phyloP scores from a whole-genome alignment of 2,113 vertebrate species.

The Podocnemis expansa region DNA sequence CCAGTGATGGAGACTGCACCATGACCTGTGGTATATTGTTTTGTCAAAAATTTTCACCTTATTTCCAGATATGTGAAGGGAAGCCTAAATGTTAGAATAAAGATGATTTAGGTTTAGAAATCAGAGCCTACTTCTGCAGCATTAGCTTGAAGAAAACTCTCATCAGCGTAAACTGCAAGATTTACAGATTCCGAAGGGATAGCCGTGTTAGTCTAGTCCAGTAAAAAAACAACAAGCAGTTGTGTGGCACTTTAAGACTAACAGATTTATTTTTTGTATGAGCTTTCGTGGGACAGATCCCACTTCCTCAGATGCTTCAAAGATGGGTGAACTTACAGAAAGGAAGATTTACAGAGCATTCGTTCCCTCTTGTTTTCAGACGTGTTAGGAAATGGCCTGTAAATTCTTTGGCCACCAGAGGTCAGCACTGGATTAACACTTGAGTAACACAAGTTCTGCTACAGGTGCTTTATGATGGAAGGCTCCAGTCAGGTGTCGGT shows the following conservation, averaged over 20 bases:
- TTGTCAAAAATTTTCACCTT: not conserved
- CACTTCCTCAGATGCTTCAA: no score
- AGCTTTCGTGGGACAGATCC: no score
- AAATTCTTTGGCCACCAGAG: constrained; percentile 27
- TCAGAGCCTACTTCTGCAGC: not conserved
- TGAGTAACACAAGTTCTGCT: not conserved
- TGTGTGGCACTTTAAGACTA: no score
- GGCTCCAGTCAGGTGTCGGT: not conserved
- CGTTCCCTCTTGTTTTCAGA: not conserved
- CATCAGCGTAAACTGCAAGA: not conserved
- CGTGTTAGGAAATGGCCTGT: not conserved
- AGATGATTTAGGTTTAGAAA: not conserved
- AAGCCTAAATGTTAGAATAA: not conserved
- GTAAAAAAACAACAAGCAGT: no score
- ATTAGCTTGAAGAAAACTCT: no score
- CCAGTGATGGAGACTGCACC: not conserved
- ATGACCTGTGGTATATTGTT: not conserved
- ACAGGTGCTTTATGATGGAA: not conserved
- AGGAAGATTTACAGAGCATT: not conserved
- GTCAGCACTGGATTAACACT: constrained; percentile 12
- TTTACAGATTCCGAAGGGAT: no score
- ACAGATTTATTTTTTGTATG: no score
- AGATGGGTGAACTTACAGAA: no score
- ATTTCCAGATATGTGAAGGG: not conserved
- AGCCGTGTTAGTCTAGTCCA: no score